Conservation (phyloP, 2,888 invertebrate species). For the Flexamia atlantica region DNA sequence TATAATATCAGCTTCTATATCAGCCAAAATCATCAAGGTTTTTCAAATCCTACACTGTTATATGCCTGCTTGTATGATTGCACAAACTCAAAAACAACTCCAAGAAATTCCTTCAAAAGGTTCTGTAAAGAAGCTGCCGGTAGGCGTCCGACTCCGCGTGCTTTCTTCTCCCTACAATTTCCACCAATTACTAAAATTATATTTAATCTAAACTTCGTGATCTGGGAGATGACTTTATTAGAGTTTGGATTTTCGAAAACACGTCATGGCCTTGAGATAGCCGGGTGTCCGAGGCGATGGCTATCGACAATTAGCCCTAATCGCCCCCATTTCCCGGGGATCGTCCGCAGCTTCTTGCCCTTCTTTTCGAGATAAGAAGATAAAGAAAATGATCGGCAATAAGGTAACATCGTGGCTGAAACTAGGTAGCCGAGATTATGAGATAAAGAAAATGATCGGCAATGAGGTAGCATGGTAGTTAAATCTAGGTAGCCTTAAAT, state of each 20-base stretch:
- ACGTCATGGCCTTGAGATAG: neutral
- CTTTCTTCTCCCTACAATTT: constrained; percentile 11
- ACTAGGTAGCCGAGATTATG: neutral
- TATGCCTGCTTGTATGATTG: too few species aligned
- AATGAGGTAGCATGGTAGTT: too few species aligned
- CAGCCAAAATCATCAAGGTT: too few species aligned
- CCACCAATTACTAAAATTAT: constrained; percentile 47
- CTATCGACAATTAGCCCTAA: constrained; percentile 29
- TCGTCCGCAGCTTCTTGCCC: neutral
- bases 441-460: too few species aligned
- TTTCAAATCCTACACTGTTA: too few species aligned
- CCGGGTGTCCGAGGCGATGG: neutral
- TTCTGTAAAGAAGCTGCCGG: too few species aligned
- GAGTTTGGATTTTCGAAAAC: constrained; percentile 37
- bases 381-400: neutral
- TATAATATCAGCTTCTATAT: too few species aligned
- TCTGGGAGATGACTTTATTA: constrained; percentile 41
- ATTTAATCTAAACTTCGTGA: constrained; percentile 46
- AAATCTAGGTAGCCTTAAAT: too few species aligned
- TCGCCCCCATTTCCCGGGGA: constrained; percentile 6
- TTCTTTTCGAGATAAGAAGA: neutral
- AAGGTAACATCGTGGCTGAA: neutral
- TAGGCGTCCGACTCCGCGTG: neutral
- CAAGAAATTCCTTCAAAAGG: too few species aligned
- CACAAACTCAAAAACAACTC: too few species aligned